Evolutionary conservation across 2,113 vertebrate genomes (phyloP).

Genomic region (Pelmatolapia mariae): DNA sequence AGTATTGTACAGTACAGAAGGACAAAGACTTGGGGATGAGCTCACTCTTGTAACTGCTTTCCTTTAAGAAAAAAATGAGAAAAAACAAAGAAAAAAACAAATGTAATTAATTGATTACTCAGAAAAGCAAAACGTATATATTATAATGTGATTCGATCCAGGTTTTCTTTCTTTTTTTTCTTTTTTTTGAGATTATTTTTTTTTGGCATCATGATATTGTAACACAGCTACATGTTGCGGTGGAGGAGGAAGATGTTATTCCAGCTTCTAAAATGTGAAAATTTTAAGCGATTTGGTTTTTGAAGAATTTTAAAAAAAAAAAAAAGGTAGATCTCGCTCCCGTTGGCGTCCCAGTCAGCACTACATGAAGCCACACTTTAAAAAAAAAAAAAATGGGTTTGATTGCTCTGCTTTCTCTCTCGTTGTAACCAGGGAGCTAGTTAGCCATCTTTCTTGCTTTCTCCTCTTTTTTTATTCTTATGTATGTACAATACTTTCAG

Average conservation of each 20-base stretch:
- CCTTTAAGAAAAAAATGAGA: background rate
- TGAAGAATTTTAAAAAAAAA: background rate
- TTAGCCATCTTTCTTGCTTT: constrained; percentile 17
- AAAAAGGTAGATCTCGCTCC: background rate
- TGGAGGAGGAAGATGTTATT: constrained; percentile 29
- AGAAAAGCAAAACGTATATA: constrained; percentile 45
- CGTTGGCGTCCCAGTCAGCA: background rate
- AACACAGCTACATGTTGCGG: constrained; percentile 33
- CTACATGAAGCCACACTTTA: background rate
- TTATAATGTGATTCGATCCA: constrained; percentile 60
- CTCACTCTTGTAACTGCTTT: constrained; percentile 55
- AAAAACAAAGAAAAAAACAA: background rate
- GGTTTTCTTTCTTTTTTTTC: constrained; percentile 11
- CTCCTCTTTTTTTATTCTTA: constrained; percentile 7
- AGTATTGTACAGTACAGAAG: constrained; percentile 74
- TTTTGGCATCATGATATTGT: constrained; percentile 40
- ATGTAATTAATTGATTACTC: constrained; percentile 44
- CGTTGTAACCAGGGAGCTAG: constrained; percentile 19
- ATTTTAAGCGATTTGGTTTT: constrained; percentile 20
- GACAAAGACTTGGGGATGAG: constrained; percentile 60
- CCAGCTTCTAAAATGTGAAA: constrained; percentile 51
- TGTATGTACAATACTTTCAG: constrained; percentile 39
- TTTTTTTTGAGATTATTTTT: background rate
- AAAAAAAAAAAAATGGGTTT: background rate
- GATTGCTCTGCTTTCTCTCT: constrained; percentile 26